These are phyloP conservation scores for Channa argus DNA, from an alignment of 2,113 vertebrate genomes.

Conservation along the genomic window DNA sequence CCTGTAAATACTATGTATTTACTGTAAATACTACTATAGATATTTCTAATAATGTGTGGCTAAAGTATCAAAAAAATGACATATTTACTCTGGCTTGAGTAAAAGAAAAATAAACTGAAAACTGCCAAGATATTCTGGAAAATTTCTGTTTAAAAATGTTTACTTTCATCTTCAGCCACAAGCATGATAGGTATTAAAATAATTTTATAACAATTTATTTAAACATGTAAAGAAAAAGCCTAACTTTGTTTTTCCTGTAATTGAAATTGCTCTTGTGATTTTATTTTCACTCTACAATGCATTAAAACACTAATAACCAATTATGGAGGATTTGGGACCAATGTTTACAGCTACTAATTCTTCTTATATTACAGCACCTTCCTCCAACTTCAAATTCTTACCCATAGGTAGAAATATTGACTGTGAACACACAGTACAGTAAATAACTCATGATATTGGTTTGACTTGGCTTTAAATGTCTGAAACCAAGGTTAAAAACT, in stretches of 20 bases:
- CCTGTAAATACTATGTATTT: not conserved
- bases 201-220: no score
- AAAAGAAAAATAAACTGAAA: not conserved
- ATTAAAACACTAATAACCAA: no score
- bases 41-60: not conserved
- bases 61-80: not conserved
- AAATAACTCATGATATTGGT: not conserved
- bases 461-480: conserved; percentile 9
- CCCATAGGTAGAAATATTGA: no score
- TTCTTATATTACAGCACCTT: no score
- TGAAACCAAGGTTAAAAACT: conserved; percentile 9
- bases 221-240: no score
- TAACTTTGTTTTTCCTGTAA: no score
- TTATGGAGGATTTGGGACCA: no score
- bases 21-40: not conserved
- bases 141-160: not conserved
- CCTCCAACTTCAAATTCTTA: no score
- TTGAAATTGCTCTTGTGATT: no score
- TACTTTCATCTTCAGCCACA: not conserved
- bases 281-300: no score
- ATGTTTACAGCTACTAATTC: no score
- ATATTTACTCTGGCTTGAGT: not conserved
- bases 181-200: not conserved
- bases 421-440: no score
- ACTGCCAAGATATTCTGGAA: not conserved